Percentiles rank a stretch among this genome's conserved stretches.
Evolutionary conservation across 2,888 invertebrate species (phyloP).

Genomic region (Sclerodermus sp.): DNA sequence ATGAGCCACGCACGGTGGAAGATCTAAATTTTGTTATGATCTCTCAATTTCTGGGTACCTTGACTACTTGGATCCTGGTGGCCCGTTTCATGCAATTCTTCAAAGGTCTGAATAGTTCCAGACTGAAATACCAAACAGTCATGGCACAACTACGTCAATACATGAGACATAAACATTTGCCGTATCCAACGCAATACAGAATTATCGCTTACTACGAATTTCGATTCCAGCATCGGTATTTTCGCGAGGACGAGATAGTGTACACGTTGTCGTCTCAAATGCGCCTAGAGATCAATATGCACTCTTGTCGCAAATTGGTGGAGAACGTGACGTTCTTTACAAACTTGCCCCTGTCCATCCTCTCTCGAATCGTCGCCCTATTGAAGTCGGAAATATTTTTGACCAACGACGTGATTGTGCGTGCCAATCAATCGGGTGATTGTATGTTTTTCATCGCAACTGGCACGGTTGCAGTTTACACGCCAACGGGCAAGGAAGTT

Average conservation of each 20-base stretch:
- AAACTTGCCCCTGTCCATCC: conserved; percentile 58
- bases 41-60: conserved; percentile 30
- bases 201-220: conserved; percentile 48
- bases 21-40: conserved; percentile 42
- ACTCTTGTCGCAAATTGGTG: conserved; percentile 61
- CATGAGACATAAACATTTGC: conserved; percentile 49
- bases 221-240: conserved; percentile 46
- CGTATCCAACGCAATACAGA: conserved; percentile 37
- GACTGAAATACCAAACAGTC: conserved; percentile 43
- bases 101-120: conserved; percentile 42
- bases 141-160: conserved; percentile 45
- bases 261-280: conserved; percentile 46
- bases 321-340: conserved; percentile 63
- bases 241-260: conserved; percentile 46
- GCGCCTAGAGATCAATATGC: conserved; percentile 61
- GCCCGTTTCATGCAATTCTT: conserved; percentile 42
- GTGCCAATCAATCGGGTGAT: conserved; percentile 59
- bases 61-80: conserved; percentile 38
- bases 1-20: conserved; percentile 30
- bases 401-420: conserved; percentile 62
- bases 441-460: conserved; percentile 64
- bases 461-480: conserved; percentile 63
- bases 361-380: conserved; percentile 60
- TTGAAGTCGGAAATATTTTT: conserved; percentile 61
- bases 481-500: conserved; percentile 56